phyloP scores from a whole-genome alignment of 1,140 invertebrate species.

The Xylocopa sonorina region DNA sequence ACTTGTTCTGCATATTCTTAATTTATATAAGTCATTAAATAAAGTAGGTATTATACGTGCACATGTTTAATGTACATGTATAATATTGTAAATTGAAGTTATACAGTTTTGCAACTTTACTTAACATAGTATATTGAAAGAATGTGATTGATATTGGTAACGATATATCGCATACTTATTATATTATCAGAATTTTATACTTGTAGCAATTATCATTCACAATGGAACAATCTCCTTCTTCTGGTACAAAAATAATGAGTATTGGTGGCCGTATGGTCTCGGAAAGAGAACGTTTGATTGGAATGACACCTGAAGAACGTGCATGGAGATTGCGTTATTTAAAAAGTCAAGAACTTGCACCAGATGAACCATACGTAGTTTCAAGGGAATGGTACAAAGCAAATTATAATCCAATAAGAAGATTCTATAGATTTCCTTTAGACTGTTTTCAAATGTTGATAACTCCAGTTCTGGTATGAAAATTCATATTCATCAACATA shows the following conservation, averaged over 20 bases:
- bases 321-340: constrained; percentile 91
- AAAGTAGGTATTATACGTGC: too few species aligned
- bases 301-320: constrained; percentile 92
- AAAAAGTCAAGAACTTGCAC: constrained; percentile 89
- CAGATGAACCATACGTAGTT: constrained; percentile 88
- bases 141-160: background rate
- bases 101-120: too few species aligned
- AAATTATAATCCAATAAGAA: constrained; percentile 89
- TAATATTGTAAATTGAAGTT: too few species aligned
- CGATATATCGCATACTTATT: background rate
- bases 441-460: constrained; percentile 85
- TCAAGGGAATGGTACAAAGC: constrained; percentile 85
- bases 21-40: too few species aligned
- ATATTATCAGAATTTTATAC: background rate
- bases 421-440: constrained; percentile 88
- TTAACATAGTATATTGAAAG: too few species aligned
- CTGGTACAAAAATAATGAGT: constrained; percentile 83
- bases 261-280: constrained; percentile 88
- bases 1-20: too few species aligned
- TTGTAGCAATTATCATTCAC: constrained; percentile 4
- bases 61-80: too few species aligned
- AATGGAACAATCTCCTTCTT: background rate
- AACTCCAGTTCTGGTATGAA: constrained; percentile 84
- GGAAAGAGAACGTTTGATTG: constrained; percentile 89
- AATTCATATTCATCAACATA: too few species aligned